Conservation (phyloP, 1,140 invertebrate genomes). For the Drosophila lacertosa region DNA sequence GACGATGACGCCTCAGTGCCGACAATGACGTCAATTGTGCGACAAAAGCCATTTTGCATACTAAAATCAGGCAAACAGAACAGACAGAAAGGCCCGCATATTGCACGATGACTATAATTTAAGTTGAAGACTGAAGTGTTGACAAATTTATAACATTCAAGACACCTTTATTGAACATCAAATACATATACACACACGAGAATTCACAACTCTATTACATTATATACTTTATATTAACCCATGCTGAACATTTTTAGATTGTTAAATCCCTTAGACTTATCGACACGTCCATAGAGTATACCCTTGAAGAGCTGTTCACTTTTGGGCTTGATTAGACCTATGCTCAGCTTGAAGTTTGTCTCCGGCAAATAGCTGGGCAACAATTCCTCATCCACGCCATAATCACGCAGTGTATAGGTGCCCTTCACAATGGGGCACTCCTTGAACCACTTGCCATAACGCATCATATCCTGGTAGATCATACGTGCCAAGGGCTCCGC, state of each 20-base stretch:
- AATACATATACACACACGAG: slow-evolving; percentile 12
- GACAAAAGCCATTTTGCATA: slow-evolving; percentile 75
- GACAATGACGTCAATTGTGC: slow-evolving; percentile 73
- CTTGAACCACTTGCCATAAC: slow-evolving; percentile 62
- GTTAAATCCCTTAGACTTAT: slow-evolving; percentile 81
- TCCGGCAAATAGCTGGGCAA: slow-evolving; percentile 76
- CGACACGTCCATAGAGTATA: slow-evolving; percentile 58
- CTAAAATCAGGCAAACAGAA: slow-evolving; percentile 56
- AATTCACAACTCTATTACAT: neutral
- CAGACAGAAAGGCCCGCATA: slow-evolving; percentile 20
- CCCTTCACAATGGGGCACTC: slow-evolving; percentile 67
- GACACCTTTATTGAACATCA: slow-evolving; percentile 25
- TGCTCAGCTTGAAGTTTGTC: slow-evolving; percentile 48
- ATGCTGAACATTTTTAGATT: slow-evolving; percentile 79
- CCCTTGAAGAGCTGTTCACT: slow-evolving; percentile 44
- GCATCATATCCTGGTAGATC: slow-evolving; percentile 68
- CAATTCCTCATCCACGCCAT: slow-evolving; percentile 71
- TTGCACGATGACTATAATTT: slow-evolving; percentile 31
- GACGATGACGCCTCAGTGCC: slow-evolving; percentile 53
- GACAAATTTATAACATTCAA: slow-evolving; percentile 39
- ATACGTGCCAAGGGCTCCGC: slow-evolving; percentile 50
- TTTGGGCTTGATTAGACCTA: slow-evolving; percentile 42
- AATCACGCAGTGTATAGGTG: slow-evolving; percentile 51
- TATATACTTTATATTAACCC: slow-evolving; percentile 29
- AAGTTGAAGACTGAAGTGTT: slow-evolving; percentile 21